phyloP scores from a whole-genome alignment of 2,888 invertebrate genomes.

The Deilephila elpenor region DNA sequence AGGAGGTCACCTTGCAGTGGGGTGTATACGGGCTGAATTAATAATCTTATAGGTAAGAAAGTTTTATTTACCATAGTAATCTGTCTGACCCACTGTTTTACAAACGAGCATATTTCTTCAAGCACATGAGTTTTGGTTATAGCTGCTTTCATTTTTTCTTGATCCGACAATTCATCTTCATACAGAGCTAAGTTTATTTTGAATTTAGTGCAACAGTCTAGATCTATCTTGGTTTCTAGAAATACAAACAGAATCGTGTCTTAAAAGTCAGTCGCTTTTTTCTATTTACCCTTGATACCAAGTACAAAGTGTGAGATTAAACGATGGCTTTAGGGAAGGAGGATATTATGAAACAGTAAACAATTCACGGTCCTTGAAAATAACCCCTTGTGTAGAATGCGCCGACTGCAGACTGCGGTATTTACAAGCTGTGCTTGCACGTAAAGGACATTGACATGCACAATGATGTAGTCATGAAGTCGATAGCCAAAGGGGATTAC shows the following conservation, averaged over 20 bases:
- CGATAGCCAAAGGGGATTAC: too few species aligned
- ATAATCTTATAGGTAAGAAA: neutral
- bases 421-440: too few species aligned
- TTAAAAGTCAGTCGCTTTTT: too few species aligned
- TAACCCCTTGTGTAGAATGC: too few species aligned
- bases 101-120: constrained; percentile 85
- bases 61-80: constrained; percentile 86
- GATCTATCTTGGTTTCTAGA: constrained; percentile 87
- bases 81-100: constrained; percentile 88
- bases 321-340: too few species aligned
- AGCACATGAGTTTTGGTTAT: constrained; percentile 86
- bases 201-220: constrained; percentile 86
- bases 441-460: too few species aligned
- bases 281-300: too few species aligned
- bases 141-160: constrained; percentile 84
- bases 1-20: neutral
- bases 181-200: constrained; percentile 84
- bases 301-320: too few species aligned
- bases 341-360: too few species aligned
- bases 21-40: neutral
- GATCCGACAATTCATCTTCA: constrained; percentile 83
- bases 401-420: too few species aligned
- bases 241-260: constrained; percentile 39
- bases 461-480: too few species aligned
- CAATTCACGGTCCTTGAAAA: too few species aligned